Percentiles rank a stretch among this genome's conserved stretches.
These are phyloP conservation scores for Spisula solida DNA, from an alignment of 2,888 invertebrate species.

Conservation along the genomic window DNA sequence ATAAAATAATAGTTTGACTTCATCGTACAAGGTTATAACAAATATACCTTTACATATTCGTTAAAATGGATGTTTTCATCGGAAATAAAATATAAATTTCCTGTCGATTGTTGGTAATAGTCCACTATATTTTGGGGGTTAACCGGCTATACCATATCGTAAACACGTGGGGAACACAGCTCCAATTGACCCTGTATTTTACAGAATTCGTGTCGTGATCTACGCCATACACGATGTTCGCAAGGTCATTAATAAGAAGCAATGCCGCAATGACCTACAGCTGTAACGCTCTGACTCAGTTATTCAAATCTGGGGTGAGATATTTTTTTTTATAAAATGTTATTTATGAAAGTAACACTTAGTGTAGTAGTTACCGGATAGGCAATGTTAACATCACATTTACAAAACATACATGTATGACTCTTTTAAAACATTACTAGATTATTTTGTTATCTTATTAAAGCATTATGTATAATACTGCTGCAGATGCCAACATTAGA, in stretches of 20 bases:
- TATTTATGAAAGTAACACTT: not conserved
- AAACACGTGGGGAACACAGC: not conserved
- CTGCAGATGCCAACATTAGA: not conserved
- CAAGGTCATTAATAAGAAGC: not conserved
- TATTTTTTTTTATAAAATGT: not conserved
- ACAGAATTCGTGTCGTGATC: not conserved
- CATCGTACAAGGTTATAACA: not conserved
- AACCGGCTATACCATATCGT: not conserved
- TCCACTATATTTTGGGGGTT: not conserved
- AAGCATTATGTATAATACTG: too few relatives aligned
- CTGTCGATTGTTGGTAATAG: not conserved
- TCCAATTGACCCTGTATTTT: not conserved
- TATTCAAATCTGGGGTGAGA: not conserved
- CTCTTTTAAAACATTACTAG: not conserved
- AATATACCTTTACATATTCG: not conserved
- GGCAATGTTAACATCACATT: not conserved
- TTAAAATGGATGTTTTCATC: not conserved
- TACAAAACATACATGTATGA: not conserved
- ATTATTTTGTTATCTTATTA: not conserved
- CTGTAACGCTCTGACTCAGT: not conserved
- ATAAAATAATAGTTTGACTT: not conserved
- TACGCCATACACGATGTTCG: not conserved
- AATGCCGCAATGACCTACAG: not conserved
- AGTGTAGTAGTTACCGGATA: not conserved
- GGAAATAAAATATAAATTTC: not conserved